Conservation (phyloP, 1,140 invertebrate species). For the Micrasema minimum region DNA sequence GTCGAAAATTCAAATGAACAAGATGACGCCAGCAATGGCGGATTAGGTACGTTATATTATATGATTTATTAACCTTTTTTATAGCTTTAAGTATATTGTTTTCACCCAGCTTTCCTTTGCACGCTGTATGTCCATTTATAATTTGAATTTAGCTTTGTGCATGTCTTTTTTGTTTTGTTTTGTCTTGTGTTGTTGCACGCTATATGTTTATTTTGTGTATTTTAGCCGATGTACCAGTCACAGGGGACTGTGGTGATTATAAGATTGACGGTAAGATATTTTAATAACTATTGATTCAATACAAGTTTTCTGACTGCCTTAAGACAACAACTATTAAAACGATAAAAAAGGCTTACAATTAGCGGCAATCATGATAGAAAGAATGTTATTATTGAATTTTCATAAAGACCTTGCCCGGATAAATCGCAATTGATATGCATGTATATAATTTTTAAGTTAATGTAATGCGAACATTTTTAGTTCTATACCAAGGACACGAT, state of each 20-base stretch:
- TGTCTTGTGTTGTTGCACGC: slow-evolving; percentile 12
- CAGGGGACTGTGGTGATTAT: slow-evolving; percentile 32
- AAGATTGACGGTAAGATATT: slow-evolving; percentile 30
- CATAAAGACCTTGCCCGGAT: slow-evolving; percentile 5
- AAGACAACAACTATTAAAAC: background rate
- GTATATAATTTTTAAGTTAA: background rate
- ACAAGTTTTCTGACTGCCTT: background rate
- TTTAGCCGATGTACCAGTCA: slow-evolving; percentile 46
- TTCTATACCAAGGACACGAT: no score
- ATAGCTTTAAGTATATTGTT: slow-evolving; percentile 8
- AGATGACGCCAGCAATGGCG: slow-evolving; percentile 63
- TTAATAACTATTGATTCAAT: background rate
- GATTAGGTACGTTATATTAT: slow-evolving; percentile 58
- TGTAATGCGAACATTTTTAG: no score
- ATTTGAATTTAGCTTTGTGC: background rate
- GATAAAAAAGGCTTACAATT: no score
- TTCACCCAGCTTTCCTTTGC: background rate
- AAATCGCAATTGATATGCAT: slow-evolving; percentile 16
- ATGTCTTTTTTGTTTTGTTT: background rate
- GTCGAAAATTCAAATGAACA: slow-evolving; percentile 65
- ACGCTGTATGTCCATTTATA: background rate
- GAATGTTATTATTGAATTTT: slow-evolving; percentile 1
- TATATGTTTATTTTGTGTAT: slow-evolving; percentile 37
- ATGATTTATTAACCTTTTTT: no score
- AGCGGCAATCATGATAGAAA: background rate